Evolutionary conservation across 2,113 vertebrate genomes (phyloP).

Genomic region (Gobius niger): DNA sequence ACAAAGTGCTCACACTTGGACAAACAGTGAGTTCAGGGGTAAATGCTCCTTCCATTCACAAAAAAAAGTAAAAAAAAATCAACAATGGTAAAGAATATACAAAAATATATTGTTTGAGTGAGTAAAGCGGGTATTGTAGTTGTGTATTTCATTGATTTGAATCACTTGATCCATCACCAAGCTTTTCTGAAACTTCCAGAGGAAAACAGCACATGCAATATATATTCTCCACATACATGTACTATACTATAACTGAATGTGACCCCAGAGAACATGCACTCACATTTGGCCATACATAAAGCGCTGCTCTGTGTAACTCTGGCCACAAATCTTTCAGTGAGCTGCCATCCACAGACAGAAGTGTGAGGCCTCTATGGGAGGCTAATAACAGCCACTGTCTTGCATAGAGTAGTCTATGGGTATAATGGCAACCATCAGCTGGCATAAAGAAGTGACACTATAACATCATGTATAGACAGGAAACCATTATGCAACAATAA

Average conservation of each 20-base stretch:
- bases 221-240: background rate
- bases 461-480: conserved; percentile 10
- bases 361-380: conserved; percentile 46
- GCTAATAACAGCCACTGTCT: conserved; percentile 58
- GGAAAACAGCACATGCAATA: background rate
- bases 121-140: no score
- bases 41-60: no score
- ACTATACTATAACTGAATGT: conserved; percentile 53
- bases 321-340: conserved; percentile 49
- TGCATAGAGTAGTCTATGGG: conserved; percentile 44
- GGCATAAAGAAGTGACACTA: conserved; percentile 29
- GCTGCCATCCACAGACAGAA: conserved; percentile 51
- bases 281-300: conserved; percentile 47
- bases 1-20: background rate
- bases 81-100: no score
- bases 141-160: no score
- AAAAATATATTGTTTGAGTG: no score
- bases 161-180: no score
- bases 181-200: no score
- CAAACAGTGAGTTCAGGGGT: no score
- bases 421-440: conserved; percentile 44
- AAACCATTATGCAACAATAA: conserved; percentile 39
- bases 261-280: conserved; percentile 39
- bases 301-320: conserved; percentile 34
- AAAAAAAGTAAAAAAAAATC: no score